phyloP scores from a whole-genome alignment of 1,140 invertebrate species.

The Aphaenogaster rudis region DNA sequence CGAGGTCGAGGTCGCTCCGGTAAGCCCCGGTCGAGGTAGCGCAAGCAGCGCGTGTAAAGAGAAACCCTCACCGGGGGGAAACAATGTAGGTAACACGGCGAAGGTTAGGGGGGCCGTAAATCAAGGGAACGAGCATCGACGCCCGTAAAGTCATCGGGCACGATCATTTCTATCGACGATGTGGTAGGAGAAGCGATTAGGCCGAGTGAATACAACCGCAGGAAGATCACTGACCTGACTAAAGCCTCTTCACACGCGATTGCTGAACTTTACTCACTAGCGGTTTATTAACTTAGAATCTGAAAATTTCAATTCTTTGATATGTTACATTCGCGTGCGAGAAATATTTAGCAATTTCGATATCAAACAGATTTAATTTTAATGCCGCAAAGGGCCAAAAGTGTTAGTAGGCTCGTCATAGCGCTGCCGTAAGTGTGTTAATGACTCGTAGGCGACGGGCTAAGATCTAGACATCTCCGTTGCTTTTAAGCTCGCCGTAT shows the following conservation, averaged over 20 bases:
- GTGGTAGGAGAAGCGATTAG: slow-evolving; percentile 73
- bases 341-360: background rate
- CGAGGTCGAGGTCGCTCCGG: slow-evolving; percentile 75
- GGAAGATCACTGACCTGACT: slow-evolving; percentile 37
- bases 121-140: slow-evolving; percentile 84
- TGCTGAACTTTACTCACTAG: background rate
- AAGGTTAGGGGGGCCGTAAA: slow-evolving; percentile 84
- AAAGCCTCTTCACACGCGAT: slow-evolving; percentile 16
- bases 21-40: slow-evolving; percentile 46
- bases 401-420: slow-evolving; percentile 16
- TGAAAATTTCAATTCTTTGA: background rate
- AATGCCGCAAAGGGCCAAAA: slow-evolving; percentile 65
- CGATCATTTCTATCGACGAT: slow-evolving; percentile 77
- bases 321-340: background rate
- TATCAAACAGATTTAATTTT: slow-evolving; percentile 74
- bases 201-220: slow-evolving; percentile 53
- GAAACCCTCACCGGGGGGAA: slow-evolving; percentile 71
- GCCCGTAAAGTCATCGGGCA: slow-evolving; percentile 83
- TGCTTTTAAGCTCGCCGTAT: slow-evolving; percentile 62
- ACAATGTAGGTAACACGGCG: slow-evolving; percentile 81
- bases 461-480: slow-evolving; percentile 83
- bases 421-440: slow-evolving; percentile 82
- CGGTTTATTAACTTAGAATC: slow-evolving; percentile 5
- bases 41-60: slow-evolving; percentile 72
- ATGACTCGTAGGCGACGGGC: slow-evolving; percentile 86